Base-by-base conservation (phyloP, 1,140 invertebrate species). In the Delia radicum region DNA sequence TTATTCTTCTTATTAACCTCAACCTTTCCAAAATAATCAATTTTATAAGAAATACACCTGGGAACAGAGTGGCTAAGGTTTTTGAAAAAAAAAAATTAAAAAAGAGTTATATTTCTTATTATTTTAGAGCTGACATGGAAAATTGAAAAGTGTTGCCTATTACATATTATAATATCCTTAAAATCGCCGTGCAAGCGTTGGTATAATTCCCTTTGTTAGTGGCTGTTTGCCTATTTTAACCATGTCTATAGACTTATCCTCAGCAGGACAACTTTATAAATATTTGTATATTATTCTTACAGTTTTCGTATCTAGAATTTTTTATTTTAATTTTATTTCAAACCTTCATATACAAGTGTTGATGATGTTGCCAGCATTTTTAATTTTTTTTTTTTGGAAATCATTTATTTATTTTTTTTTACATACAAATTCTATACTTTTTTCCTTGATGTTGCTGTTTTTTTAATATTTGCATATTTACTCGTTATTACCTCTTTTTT, bases 391-490 rank as follows among this genome's bases (percentile, higher is more conserved):
- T 55, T 55, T 55, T 4, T 55, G 18, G 10, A 42, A 42, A 33
- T 33, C 10, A 33, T 1, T 15, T 5, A 33, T 1, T 15, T 5
- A 33, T 10, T 5, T 33, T 15, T 55, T 55, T 21, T 55, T 55
- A 42, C n/a, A n/a, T n/a, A n/a, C n/a, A n/a, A n/a, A n/a, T n/a
- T n/a, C n/a, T n/a, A n/a, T n/a, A n/a, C n/a, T 42, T 55, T 55
- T 21, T 5, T n/a, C 48, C 18, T 55, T 55, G 33, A 7, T 37
- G 33, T 37, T 37, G 48, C 18, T 21, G 48, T 21, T 18, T 21
- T 6, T 42, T 42, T 42, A 63, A 27, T 69, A 69, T 69, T 69
- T 69, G 65, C 65, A 69, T 69, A 69, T 69, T 69, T 69, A 33
- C 65, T 69, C 65, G 65, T 69, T 69, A 33, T 69, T 69, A 69